Percentiles rank a stretch among this genome's conserved stretches.
Conservation (phyloP, 1,140 invertebrate genomes). For the Zeugodacus cucurbitae region DNA sequence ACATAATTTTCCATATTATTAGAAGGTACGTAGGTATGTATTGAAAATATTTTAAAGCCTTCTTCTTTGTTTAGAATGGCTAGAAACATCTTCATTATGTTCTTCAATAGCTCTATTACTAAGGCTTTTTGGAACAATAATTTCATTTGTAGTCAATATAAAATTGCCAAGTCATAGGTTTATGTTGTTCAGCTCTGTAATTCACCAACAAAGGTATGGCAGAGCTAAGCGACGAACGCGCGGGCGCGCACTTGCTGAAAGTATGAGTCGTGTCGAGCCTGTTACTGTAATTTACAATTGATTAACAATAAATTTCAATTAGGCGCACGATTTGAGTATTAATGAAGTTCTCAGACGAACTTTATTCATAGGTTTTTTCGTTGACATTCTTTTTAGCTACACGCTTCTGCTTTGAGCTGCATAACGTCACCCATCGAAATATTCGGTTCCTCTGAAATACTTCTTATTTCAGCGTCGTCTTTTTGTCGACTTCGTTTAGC, state of each 20-base stretch:
- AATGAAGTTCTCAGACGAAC: slow-evolving; percentile 60
- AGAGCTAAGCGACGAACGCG: not conserved
- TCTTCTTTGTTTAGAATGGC: too few species aligned
- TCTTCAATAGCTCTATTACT: too few species aligned
- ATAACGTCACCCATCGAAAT: too few species aligned
- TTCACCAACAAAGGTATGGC: not conserved
- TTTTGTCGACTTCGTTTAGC: not conserved
- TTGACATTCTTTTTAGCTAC: not conserved
- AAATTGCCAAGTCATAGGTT: not conserved
- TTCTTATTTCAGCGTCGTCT: too few species aligned
- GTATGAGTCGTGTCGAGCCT: not conserved
- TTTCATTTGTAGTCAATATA: not conserved
- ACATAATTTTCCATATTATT: too few species aligned
- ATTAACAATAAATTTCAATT: slow-evolving; percentile 65
- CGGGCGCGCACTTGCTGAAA: not conserved
- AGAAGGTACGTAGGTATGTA: too few species aligned
- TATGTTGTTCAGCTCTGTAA: not conserved
- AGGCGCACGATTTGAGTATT: slow-evolving; percentile 61
- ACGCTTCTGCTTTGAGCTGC: not conserved
- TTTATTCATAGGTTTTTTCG: not conserved
- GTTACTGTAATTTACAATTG: slow-evolving; percentile 57
- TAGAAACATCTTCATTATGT: too few species aligned
- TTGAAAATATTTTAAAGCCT: too few species aligned
- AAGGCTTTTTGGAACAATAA: too few species aligned
- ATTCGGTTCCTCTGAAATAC: too few species aligned